phyloP scores from a whole-genome alignment of 2,888 invertebrate species.

The Aleiodes testaceus region DNA sequence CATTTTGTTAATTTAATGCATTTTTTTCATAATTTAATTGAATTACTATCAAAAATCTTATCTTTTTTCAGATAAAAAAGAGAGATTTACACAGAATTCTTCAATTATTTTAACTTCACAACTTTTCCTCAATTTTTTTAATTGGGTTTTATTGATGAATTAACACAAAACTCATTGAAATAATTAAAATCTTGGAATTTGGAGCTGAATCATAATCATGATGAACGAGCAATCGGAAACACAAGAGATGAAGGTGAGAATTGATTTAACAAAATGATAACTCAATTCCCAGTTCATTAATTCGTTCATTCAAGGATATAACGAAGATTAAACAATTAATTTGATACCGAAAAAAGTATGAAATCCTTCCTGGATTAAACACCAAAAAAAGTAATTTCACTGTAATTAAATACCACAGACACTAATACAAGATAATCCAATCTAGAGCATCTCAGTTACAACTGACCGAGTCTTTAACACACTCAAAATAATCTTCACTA shows the following conservation, averaged over 20 bases:
- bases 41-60: no score
- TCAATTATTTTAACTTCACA: not conserved
- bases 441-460: no score
- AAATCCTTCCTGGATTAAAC: no score
- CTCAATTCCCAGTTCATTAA: not conserved
- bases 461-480: not conserved
- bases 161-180: no score
- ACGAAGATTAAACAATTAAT: no score
- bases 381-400: no score
- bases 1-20: not conserved
- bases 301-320: not conserved
- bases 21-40: no score
- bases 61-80: not conserved
- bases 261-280: slow-evolving; percentile 3
- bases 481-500: no score
- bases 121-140: not conserved
- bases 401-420: no score
- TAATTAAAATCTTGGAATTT: not conserved
- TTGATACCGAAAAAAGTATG: no score
- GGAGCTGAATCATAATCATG: slow-evolving; percentile 18
- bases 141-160: not conserved
- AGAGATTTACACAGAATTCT: not conserved
- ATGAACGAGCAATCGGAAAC: slow-evolving; percentile 46
- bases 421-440: no score
- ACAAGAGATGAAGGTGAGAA: slow-evolving; percentile 45